These are phyloP conservation scores for Goniozus legneri DNA, from an alignment of 1,140 invertebrate genomes.

Conservation along the genomic window DNA sequence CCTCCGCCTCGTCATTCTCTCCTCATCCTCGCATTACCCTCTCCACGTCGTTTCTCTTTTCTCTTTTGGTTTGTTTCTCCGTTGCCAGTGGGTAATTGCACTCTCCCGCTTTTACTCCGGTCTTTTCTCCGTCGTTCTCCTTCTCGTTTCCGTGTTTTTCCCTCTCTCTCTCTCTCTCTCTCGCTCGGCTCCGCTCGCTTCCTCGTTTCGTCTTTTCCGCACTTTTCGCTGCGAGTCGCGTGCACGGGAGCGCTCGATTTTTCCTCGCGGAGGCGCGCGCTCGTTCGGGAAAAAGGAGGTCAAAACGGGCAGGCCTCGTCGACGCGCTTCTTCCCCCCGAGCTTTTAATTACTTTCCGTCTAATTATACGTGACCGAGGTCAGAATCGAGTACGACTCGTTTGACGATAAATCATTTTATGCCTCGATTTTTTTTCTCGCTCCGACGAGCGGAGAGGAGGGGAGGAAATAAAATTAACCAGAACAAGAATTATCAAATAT, in stretches of 20 bases:
- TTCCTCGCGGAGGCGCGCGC: too few species aligned
- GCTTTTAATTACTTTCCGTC: slow-evolving; percentile 17
- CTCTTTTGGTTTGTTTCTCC: slow-evolving; percentile 46
- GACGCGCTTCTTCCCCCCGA: slow-evolving; percentile 10
- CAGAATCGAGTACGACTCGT: too few species aligned
- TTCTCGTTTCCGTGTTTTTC: slow-evolving; percentile 42
- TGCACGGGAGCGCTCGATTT: too few species aligned
- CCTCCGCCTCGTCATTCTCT: slow-evolving; percentile 7
- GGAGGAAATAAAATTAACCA: too few species aligned
- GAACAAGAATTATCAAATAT: too few species aligned
- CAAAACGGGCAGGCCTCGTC: too few species aligned
- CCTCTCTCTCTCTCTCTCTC: slow-evolving; percentile 3
- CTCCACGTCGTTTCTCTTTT: slow-evolving; percentile 12
- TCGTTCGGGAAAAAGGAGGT: too few species aligned
- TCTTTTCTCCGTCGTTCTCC: slow-evolving; percentile 20
- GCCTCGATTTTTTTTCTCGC: too few species aligned
- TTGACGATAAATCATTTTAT: too few species aligned
- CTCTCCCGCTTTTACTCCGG: slow-evolving; percentile 42
- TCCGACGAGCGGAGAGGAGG: too few species aligned
- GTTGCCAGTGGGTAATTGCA: slow-evolving; percentile 47
- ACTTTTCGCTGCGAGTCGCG: too few species aligned
- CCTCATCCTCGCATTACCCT: neutral
- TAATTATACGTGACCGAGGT: too few species aligned
- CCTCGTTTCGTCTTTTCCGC: slow-evolving; percentile 3
- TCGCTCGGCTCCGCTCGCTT: slow-evolving; percentile 14